Evolutionary conservation across 2,113 vertebrate genomes (phyloP).

Genomic region (Passer domesticus): DNA sequence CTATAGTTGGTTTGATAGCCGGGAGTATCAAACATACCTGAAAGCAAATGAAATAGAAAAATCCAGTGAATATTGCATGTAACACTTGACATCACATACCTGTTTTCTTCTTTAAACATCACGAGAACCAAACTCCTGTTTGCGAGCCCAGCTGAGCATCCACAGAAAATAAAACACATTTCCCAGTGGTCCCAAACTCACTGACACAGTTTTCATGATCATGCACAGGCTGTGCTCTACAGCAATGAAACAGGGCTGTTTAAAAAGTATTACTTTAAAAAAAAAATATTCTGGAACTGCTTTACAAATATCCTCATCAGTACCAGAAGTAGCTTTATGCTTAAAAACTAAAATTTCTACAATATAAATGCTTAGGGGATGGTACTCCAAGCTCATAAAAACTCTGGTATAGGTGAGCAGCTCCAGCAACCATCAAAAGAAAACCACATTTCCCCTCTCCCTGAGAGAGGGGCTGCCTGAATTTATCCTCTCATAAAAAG

Average conservation of each 20-base stretch:
- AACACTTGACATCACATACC: neutral
- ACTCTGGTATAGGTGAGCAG: neutral
- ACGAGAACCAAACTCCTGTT: neutral
- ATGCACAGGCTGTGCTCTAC: neutral
- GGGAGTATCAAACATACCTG: neutral
- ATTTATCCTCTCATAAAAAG: neutral
- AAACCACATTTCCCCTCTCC: fast-evolving
- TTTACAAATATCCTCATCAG: neutral
- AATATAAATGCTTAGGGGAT: fast-evolving
- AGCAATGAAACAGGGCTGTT: fast-evolving
- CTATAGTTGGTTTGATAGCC: neutral
- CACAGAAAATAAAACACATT: neutral
- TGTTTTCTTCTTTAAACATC: neutral
- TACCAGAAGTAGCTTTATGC: neutral
- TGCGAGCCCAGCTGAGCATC: neutral
- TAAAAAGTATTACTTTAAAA: neutral
- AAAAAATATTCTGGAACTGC: neutral
- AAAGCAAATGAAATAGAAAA: neutral
- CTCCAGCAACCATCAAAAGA: fast-evolving
- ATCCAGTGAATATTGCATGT: neutral
- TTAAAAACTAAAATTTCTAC: neutral
- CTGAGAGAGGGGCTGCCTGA: fast-evolving
- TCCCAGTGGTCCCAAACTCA: neutral
- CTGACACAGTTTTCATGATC: neutral
- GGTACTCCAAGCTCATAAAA: neutral